phyloP scores from a whole-genome alignment of 2,113 vertebrate genomes.

The Seriola dumerili region DNA sequence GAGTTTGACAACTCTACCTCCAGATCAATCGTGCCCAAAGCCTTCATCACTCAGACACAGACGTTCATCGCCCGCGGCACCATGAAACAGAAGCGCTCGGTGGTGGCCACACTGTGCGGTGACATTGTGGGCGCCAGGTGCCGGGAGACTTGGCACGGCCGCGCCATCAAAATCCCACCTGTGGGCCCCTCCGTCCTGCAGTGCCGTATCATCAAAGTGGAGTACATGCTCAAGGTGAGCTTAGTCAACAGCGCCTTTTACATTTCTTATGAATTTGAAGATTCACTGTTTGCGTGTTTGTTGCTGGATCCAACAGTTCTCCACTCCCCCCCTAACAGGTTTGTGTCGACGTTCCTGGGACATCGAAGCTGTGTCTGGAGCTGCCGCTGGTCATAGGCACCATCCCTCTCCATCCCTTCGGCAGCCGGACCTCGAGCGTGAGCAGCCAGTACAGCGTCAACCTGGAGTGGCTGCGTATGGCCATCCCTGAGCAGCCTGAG shows the following conservation, averaged over 20 bases:
- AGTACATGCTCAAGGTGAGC: slow-evolving; percentile 93
- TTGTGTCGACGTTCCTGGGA: slow-evolving; percentile 94
- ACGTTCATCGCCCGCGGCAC: slow-evolving; percentile 94
- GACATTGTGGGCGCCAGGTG: slow-evolving; percentile 86
- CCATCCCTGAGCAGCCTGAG: slow-evolving; percentile 89
- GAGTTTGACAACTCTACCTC: slow-evolving; percentile 95
- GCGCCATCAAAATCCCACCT: slow-evolving; percentile 92
- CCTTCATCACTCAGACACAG: slow-evolving; percentile 94
- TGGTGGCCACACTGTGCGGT: slow-evolving; percentile 90
- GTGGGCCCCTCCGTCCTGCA: slow-evolving; percentile 95
- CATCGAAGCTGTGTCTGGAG: slow-evolving; percentile 94
- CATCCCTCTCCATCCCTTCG: slow-evolving; percentile 91
- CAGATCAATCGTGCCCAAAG: slow-evolving; percentile 89
- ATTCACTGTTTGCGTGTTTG: not conserved
- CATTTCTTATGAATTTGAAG: not conserved
- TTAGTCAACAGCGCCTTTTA: not conserved
- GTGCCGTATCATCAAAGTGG: slow-evolving; percentile 95
- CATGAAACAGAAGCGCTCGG: slow-evolving; percentile 91
- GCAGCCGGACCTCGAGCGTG: slow-evolving; percentile 92
- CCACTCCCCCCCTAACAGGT: slow-evolving; percentile 82
- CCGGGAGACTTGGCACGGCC: slow-evolving; percentile 92
- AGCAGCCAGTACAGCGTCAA: slow-evolving; percentile 93
- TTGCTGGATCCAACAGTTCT: not conserved
- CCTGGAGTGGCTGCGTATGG: slow-evolving; percentile 90
- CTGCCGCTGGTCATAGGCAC: slow-evolving; percentile 96